phyloP scores from a whole-genome alignment of 2,113 vertebrate genomes.

The Scomber colias region DNA sequence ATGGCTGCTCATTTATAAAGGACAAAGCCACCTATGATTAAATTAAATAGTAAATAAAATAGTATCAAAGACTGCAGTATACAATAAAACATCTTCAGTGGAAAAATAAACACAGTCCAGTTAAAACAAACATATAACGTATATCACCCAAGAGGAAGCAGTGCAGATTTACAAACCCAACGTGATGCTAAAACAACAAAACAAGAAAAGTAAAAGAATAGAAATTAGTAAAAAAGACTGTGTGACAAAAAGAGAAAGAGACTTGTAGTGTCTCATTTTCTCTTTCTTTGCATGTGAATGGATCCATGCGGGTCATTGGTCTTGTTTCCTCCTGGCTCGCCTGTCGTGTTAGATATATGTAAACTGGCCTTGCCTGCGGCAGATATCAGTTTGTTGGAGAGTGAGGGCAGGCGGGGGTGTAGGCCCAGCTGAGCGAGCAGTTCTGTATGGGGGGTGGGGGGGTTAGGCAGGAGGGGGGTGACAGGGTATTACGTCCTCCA shows the following conservation, averaged over 20 bases:
- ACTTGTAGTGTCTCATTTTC: conserved; percentile 63
- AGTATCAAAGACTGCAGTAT: not conserved
- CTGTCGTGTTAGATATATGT: conserved; percentile 86
- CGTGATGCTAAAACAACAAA: conserved; percentile 31
- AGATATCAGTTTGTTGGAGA: conserved; percentile 79
- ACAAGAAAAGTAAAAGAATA: conserved; percentile 12
- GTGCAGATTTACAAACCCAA: not conserved
- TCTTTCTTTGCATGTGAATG: conserved; percentile 71
- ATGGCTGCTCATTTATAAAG: not conserved
- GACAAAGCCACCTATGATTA: not conserved
- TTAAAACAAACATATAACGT: not conserved
- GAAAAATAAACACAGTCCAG: not conserved
- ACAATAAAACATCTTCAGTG: too few relatives aligned
- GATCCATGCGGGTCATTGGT: conserved; percentile 83
- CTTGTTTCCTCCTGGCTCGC: conserved; percentile 79
- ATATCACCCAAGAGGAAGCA: not conserved
- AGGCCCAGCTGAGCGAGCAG: conserved; percentile 61
- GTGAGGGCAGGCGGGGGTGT: conserved; percentile 38
- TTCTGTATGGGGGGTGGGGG: conserved; percentile 27
- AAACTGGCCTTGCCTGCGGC: conserved; percentile 80
- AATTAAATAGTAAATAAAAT: not conserved
- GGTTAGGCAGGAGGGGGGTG: not conserved
- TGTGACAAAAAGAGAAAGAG: conserved; percentile 46
- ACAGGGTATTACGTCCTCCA: conserved; percentile 56
- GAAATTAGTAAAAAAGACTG: conserved; percentile 27